Base-by-base conservation (phyloP, 2,888 invertebrate species). In the Mayetiola destructor region DNA sequence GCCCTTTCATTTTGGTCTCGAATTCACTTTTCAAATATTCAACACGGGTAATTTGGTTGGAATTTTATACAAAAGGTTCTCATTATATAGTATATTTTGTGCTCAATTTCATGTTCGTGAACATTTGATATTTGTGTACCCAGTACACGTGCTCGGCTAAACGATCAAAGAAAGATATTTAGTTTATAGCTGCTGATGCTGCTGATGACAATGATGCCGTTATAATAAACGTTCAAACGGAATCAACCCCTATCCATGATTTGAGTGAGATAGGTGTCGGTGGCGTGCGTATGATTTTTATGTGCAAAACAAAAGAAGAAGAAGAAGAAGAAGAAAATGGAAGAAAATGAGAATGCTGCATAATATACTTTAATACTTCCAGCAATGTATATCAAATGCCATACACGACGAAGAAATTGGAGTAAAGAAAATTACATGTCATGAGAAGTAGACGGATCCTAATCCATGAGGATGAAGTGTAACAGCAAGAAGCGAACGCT, bases 401-500 rank as follows among this genome's bases (percentile, higher is more conserved):
- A n/a, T n/a, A n/a, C n/a, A n/a, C n/a, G n/a, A n/a, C n/a, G n/a
- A n/a, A n/a, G n/a, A n/a, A n/a, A n/a, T n/a, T n/a, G n/a, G n/a
- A n/a, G n/a, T n/a, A n/a, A n/a, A 23, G 2, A n/a, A n/a, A 48
- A 48, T 48, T 48, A 48, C 48, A 48, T 48, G 48, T 48, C 27
- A 48, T 48, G 27, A 27, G 48, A 48, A 48, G n/a, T 27, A 9
- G 16, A 27, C 48, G 27, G n/a, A 48, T 48, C 27, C 27, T 48
- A 48, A 48, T 48, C 48, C 48, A 48, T 27, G n/a, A 27, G 48
- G n/a, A n/a, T n/a, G n/a, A n/a, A n/a, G n/a, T n/a, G 27, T 48
- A 48, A 48, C 48, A 48, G 27, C 48, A 48, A 48, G n/a, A 48
- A 16, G n/a, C 48, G 48, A 8, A 23, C 37, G n/a, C 14, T 16